Percentiles rank a stretch among this genome's conserved stretches.
Conservation (phyloP, 2,113 vertebrate genomes). For the Malurus elegans region DNA sequence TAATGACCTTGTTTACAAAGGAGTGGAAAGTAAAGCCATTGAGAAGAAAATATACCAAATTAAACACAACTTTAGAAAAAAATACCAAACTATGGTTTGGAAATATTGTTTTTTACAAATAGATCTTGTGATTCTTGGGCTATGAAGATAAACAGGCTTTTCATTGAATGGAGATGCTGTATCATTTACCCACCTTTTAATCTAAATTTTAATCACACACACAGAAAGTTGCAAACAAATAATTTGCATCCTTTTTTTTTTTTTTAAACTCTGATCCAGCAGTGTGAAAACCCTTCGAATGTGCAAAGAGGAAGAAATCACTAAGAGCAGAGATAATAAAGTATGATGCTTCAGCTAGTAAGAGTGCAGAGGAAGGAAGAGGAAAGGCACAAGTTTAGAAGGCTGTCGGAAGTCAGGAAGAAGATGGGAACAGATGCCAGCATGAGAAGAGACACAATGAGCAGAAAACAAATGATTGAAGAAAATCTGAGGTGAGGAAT, state of each 20-base stretch:
- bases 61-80: not conserved
- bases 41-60: not conserved
- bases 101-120: not conserved
- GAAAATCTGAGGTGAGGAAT: not conserved
- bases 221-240: not conserved
- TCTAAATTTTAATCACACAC: not conserved
- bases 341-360: not conserved
- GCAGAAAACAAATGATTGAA: not conserved
- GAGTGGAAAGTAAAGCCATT: not conserved
- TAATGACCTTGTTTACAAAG: not conserved
- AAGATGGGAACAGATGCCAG: not conserved
- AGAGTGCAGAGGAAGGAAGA: not conserved
- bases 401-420: not conserved
- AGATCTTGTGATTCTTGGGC: not conserved
- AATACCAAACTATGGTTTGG: not conserved
- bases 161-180: not conserved
- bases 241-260: not conserved
- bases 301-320: not conserved
- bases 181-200: not conserved
- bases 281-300: not conserved
- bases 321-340: not conserved
- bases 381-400: not conserved
- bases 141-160: not conserved
- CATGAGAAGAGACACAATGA: not conserved
- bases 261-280: not conserved